Conservation (phyloP, 2,888 invertebrate genomes). For the Creontiades dilutus region DNA sequence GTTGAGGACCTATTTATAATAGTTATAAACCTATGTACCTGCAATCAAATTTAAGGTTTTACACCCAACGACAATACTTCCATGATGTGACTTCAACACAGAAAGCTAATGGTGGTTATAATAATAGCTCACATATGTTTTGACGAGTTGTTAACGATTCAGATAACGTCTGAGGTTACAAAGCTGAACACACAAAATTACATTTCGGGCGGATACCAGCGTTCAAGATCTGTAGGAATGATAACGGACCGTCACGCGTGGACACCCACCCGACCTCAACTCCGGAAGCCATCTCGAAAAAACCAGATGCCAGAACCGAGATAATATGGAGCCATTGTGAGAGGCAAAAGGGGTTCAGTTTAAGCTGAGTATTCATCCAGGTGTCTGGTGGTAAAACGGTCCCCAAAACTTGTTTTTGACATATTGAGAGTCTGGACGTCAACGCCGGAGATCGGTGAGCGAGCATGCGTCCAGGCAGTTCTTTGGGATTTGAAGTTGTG, state of each 20-base stretch:
- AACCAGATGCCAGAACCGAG: background rate
- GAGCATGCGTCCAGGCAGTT: background rate
- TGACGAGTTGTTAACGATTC: background rate
- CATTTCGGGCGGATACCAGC: background rate
- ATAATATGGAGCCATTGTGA: constrained; percentile 9
- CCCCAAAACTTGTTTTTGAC: background rate
- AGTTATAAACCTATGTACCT: no score
- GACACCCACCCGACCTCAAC: background rate
- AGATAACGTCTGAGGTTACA: background rate
- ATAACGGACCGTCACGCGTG: constrained; percentile 39
- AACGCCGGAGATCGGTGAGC: background rate
- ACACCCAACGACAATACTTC: no score
- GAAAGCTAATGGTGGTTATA: no score
- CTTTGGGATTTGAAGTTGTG: background rate
- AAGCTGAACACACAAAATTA: background rate
- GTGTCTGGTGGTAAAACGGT: background rate
- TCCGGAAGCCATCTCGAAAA: background rate
- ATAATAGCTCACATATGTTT: background rate
- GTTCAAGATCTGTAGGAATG: constrained; percentile 9
- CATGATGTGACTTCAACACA: no score
- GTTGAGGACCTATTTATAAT: no score
- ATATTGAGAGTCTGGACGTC: background rate
- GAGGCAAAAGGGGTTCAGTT: background rate
- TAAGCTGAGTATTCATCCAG: background rate
- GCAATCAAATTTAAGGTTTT: no score